A percentile compares a stretch with the other conserved stretches of the same genome.
phyloP scores from a whole-genome alignment of 1,140 invertebrate genomes.

The Elymnias hypermnestra region DNA sequence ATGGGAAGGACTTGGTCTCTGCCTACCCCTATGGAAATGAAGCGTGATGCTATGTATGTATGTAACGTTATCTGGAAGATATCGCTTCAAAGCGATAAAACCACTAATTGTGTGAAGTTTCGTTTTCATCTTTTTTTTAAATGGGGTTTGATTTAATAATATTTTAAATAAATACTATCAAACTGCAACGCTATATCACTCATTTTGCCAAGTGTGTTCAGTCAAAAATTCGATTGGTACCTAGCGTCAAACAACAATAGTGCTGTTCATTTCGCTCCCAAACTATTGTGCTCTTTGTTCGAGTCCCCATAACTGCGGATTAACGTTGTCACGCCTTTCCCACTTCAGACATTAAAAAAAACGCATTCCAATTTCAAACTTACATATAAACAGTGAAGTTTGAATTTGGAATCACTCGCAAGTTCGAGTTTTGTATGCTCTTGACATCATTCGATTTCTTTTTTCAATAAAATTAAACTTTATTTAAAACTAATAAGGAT shows the following conservation, averaged over 20 bases:
- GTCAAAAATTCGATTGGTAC: constrained; percentile 34
- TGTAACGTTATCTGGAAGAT: too few species aligned
- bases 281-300: constrained; percentile 40
- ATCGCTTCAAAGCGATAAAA: too few species aligned
- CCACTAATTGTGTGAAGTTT: too few species aligned
- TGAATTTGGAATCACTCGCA: constrained; percentile 2
- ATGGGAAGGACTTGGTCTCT: too few species aligned
- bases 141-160: too few species aligned
- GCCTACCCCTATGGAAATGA: too few species aligned
- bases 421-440: constrained; percentile 3
- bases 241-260: constrained; percentile 34
- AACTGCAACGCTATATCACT: constrained; percentile 11
- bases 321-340: constrained; percentile 48
- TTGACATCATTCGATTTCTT: background rate
- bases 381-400: constrained; percentile 12
- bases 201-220: constrained; percentile 31
- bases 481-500: background rate
- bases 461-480: background rate
- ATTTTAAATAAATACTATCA: too few species aligned
- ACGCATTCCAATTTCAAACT: constrained; percentile 17
- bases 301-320: constrained; percentile 52
- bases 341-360: constrained; percentile 25
- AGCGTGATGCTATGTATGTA: too few species aligned
- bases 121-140: too few species aligned
- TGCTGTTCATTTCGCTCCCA: constrained; percentile 44